Evolutionary conservation across 2,797 vertebrate genomes (phyloP).

Genomic region (Rallus crepitans): DNA sequence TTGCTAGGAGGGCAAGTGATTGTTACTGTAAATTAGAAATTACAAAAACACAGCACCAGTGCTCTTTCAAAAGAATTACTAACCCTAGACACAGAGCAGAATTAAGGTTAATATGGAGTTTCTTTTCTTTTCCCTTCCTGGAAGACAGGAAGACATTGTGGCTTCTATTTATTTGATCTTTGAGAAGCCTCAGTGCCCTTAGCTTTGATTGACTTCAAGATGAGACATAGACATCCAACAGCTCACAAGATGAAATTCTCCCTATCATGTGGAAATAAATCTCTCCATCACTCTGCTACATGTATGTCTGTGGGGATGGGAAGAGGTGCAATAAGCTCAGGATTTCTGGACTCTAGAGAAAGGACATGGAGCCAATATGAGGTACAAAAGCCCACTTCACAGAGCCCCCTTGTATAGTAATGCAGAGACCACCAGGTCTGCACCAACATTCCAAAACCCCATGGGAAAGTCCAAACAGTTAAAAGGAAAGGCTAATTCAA

Average conservation of each 20-base stretch:
- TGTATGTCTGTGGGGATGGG: neutral
- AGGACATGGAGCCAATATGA: neutral
- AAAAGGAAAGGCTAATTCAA: neutral
- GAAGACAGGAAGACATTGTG: neutral
- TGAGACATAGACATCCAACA: neutral
- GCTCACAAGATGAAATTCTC: neutral
- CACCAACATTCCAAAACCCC: neutral
- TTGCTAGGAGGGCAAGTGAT: neutral
- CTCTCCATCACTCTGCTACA: neutral
- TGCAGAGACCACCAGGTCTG: neutral
- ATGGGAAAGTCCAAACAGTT: neutral
- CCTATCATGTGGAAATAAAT: neutral
- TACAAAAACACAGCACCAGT: neutral
- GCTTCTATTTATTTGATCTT: neutral
- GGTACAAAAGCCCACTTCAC: neutral
- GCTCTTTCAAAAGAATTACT: neutral
- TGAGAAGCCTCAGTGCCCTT: neutral
- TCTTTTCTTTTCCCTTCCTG: neutral
- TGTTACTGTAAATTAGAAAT: neutral
- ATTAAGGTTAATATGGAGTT: neutral
- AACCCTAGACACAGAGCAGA: neutral
- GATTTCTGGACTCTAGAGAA: neutral
- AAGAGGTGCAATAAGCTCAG: neutral
- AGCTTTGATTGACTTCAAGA: neutral
- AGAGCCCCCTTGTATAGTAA: neutral